Evolutionary conservation across 2,888 invertebrate genomes (phyloP).

Genomic region (Trichogramma evanescens): DNA sequence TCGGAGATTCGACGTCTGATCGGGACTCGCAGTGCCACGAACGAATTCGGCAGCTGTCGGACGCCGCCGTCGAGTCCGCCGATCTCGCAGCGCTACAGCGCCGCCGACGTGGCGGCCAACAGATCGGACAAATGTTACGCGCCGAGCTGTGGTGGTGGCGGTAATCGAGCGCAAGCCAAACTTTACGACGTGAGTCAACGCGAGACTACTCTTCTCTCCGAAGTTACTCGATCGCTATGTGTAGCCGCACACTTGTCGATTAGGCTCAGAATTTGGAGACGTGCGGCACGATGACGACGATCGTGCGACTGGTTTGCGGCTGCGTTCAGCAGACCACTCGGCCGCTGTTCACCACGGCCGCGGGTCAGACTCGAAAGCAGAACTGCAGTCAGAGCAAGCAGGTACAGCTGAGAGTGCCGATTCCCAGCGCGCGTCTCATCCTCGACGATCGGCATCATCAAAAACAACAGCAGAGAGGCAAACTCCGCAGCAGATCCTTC

Average conservation of each 20-base stretch:
- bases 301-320: constrained; percentile 33
- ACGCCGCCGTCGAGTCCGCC: too few relatives aligned
- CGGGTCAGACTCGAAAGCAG: constrained; percentile 25
- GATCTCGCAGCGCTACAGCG: too few relatives aligned
- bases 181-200: not conserved
- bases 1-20: constrained; percentile 32
- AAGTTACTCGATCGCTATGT: not conserved
- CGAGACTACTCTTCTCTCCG: too few relatives aligned
- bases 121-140: too few relatives aligned
- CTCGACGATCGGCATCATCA: constrained; percentile 4
- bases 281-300: constrained; percentile 35
- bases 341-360: constrained; percentile 31
- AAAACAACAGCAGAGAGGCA: not conserved
- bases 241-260: not conserved
- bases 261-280: constrained; percentile 27
- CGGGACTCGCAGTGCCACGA: constrained; percentile 19
- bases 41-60: too few relatives aligned
- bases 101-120: too few relatives aligned
- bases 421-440: constrained; percentile 25
- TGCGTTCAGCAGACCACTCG: constrained; percentile 31
- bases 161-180: too few relatives aligned
- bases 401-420: constrained; percentile 22
- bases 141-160: too few relatives aligned
- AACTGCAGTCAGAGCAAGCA: constrained; percentile 26
- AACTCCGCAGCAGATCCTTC: constrained; percentile 12